Evolutionary conservation across 2,113 vertebrate genomes (phyloP).

Genomic region (Sclerurus mexicanus): DNA sequence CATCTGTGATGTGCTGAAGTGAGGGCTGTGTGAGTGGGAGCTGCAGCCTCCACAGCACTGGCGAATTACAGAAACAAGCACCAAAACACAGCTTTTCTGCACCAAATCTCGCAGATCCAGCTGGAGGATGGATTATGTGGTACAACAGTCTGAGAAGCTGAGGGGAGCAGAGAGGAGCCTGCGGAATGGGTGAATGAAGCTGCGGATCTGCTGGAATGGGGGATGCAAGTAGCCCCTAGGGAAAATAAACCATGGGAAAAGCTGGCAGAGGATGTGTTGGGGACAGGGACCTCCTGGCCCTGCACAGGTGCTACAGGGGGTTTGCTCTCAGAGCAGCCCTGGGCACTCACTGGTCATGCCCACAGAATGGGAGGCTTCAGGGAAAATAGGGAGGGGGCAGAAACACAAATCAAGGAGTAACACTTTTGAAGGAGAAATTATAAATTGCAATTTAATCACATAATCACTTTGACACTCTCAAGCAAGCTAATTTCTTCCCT

Average conservation of each 20-base stretch:
- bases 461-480: slow-evolving; percentile 87
- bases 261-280: rapidly evolving
- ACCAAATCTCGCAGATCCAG: background rate
- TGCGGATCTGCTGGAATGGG: background rate
- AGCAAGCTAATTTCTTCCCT: slow-evolving; percentile 85
- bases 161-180: background rate
- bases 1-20: rapidly evolving
- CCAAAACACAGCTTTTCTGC: background rate
- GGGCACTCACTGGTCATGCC: background rate
- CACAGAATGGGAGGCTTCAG: background rate
- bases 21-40: background rate
- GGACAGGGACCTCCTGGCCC: background rate
- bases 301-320: no score
- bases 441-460: slow-evolving; percentile 86
- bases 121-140: rapidly evolving
- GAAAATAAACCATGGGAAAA: rapidly evolving
- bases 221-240: rapidly evolving
- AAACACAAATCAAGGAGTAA: slow-evolving; percentile 78
- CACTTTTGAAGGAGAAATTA: slow-evolving; percentile 80
- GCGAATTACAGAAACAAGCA: background rate
- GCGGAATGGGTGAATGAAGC: rapidly evolving
- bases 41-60: background rate
- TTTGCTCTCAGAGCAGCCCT: background rate
- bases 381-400: slow-evolving; percentile 33
- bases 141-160: background rate